Base-by-base conservation (phyloP, 2,113 vertebrate genomes). In the Talpa occidentalis region DNA sequence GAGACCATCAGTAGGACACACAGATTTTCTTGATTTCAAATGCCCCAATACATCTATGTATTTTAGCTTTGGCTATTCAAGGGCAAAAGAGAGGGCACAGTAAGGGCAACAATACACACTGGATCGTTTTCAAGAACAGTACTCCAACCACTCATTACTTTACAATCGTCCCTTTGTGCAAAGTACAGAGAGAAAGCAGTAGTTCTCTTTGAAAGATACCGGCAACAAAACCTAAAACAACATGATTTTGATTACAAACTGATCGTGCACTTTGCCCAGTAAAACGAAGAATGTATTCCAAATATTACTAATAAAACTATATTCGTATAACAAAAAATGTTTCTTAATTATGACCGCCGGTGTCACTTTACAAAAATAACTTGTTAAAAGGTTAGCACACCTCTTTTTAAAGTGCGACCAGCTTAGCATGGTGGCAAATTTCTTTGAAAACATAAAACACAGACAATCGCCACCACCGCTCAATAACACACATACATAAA, bases 61-160 rank as follows among this genome's bases (percentile, higher is more conserved):
- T 72, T 74, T 89, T 37, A 84, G 60, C 67, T 95, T 67, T 56
- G 54, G 35, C 22, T 59, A 93, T 12, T 93, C 93, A 94, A 97
- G 95, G 96, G 40, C 96, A 93, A 95, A 94, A 93, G 83, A 91
- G 92, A 90, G 92, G 91, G 91, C 94, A 95, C 40, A 8, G 6
- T 40, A 70, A 89, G 87, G 62, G 94, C 79, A 88, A 84, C 67
- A 79, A 74, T 88, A 94, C 79, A 93, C 40, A 35, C 5, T 74
- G 96, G 96, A 80, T 92, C 85, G 19, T 79, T 93, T 94, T 67
- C 91, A 95, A 95, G 91, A 64, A 49, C 88, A 83, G 64, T 52
- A 12, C 56, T 85, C 78, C 59, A 86, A 92, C 66, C 64, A 69
- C 81, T 70, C 62, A 32, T 30, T 88, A 83, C 76, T 77, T 77